Base-by-base conservation (phyloP, 2,888 invertebrate genomes). In the Alviniconcha strummeri region DNA sequence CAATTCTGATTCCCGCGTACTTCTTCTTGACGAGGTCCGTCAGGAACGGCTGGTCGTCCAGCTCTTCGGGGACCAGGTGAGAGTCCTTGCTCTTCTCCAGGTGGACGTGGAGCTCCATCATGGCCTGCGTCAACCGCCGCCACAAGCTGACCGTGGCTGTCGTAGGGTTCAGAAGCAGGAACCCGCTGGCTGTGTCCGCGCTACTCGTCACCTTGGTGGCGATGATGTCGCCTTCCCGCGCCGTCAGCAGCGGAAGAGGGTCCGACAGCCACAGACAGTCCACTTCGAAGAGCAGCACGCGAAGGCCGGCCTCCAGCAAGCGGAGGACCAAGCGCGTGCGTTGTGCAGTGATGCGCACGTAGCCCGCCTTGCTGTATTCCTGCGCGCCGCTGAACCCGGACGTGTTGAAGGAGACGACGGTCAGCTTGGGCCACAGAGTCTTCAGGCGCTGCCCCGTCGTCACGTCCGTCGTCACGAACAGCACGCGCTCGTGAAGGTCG, bases 181-280 rank as follows among this genome's bases (percentile, higher is more conserved):
- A 90, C 1, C 90, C 90, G 4, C 89, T 90, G 54, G 88, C 89
- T 71, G 87, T 85, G 8, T 86, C 79, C 15, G 81, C 78, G 4
- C 72, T 78, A 15, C 84, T 82, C 6, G 87, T 82, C 9, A 89
- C 88, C 9, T 86, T 84, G 15, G 87, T 89, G 0, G 87, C 89
- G n/a, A 90, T 76, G 60, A 90, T 84, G 84, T 90, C 89, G 77
- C 84, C 87, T 3, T 85, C 84, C 13, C 75, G 76, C 11, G 77
- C 72, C 11, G 83, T 52, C 55, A 75, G 83, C 74, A 85, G 84
- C n/a, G 88, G 87, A 11, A 89, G 67, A 11, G 90, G 90, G 81
- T 91, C 88, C 36, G 80, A 74, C n/a, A 90, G 75, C 89, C 89
- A 91, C 5, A 90, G 76, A 78, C 90, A 89, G 84, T 91, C 91